Percentiles rank a stretch among this genome's conserved stretches.
Conservation (phyloP, 2,113 vertebrate genomes). For the Acrocephalus arundinaceus region DNA sequence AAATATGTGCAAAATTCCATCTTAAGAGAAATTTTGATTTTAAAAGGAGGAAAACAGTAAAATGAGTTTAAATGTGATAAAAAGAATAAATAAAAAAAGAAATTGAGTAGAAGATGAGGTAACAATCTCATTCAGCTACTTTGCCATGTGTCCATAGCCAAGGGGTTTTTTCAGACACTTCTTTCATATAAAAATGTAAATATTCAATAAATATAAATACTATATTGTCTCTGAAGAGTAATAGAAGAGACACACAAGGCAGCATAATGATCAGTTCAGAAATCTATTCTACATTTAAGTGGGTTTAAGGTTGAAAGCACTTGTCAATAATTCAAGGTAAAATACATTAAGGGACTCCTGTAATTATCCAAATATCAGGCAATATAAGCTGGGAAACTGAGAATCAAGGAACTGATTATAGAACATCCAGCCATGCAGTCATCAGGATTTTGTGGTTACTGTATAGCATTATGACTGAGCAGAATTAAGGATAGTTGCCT, state of each 20-base stretch:
- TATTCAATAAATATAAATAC: background rate
- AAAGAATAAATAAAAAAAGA: background rate
- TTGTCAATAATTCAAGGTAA: constrained; percentile 55
- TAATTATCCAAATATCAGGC: constrained; percentile 24
- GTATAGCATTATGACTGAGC: background rate
- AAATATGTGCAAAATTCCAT: background rate
- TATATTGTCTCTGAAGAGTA: background rate
- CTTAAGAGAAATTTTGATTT: background rate
- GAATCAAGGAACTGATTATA: background rate
- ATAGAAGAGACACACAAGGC: background rate
- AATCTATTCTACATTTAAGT: constrained; percentile 33
- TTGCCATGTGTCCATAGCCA: background rate
- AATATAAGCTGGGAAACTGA: background rate
- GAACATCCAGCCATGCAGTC: background rate
- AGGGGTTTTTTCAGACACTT: background rate
- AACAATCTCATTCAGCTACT: background rate
- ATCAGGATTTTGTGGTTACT: background rate
- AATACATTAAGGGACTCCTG: constrained; percentile 7
- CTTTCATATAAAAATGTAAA: background rate
- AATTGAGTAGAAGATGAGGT: background rate
- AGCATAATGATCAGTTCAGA: background rate
- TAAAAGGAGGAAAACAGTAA: background rate
- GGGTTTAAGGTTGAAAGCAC: constrained; percentile 51
- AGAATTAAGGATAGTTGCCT: background rate
- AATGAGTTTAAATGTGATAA: background rate